These are phyloP conservation scores for Pluvialis apricaria DNA, from an alignment of 2,113 vertebrate species.

Conservation along the genomic window DNA sequence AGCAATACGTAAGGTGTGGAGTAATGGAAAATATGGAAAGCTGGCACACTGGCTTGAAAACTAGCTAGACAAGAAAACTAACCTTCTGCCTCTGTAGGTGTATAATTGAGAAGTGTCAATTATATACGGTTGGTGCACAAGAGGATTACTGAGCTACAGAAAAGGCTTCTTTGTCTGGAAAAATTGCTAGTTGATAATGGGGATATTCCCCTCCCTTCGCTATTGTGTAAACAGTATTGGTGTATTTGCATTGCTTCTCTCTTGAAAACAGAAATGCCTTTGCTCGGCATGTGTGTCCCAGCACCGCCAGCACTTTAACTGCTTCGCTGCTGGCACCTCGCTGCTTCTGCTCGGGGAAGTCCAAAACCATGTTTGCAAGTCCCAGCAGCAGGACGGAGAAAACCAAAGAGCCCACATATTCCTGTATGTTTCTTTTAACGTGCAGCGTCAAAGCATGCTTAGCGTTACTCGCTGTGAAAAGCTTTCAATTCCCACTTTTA, in stretches of 20 bases:
- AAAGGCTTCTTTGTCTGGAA: slow-evolving; percentile 20
- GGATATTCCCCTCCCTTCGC: not conserved
- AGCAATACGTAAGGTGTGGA: not conserved
- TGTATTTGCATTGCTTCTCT: not conserved
- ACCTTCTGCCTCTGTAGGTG: not conserved
- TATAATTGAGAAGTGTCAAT: not conserved
- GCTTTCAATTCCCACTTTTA: not conserved
- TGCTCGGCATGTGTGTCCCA: rapidly evolving
- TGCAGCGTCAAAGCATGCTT: rapidly evolving
- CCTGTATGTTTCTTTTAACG: not conserved
- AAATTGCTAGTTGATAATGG: not conserved
- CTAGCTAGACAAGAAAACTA: not conserved
- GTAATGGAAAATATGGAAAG: slow-evolving; percentile 30
- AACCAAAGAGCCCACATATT: not conserved
- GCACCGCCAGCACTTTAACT: not conserved
- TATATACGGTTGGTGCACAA: not conserved
- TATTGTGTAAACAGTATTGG: not conserved
- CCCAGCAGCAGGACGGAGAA: not conserved
- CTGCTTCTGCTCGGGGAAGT: not conserved
- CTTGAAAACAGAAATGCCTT: not conserved
- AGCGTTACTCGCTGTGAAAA: not conserved
- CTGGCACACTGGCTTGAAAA: not conserved
- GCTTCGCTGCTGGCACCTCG: not conserved
- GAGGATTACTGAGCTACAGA: not conserved
- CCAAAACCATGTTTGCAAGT: not conserved